Conservation (phyloP, 2,113 vertebrate genomes). For the Daubentonia madagascariensis region DNA sequence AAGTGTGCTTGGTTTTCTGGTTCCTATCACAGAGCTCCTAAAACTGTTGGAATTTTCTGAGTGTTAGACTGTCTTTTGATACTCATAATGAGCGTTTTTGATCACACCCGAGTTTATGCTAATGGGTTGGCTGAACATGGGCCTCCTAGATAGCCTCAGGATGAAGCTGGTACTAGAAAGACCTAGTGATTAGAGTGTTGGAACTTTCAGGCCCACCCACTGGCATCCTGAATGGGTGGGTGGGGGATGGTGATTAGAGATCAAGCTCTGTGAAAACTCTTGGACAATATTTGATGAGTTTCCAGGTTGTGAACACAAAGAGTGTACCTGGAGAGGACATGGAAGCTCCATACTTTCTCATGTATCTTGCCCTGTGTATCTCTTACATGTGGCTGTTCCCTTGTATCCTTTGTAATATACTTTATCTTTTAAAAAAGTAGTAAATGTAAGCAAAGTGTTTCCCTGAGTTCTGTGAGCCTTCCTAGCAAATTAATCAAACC, state of each 20-base stretch:
- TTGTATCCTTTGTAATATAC: background rate
- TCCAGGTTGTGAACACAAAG: background rate
- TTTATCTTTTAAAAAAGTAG: background rate
- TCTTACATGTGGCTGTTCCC: background rate
- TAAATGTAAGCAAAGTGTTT: background rate
- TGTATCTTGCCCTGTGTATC: background rate
- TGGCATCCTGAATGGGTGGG: background rate
- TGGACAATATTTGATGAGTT: background rate
- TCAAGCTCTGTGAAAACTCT: background rate
- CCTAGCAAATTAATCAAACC: background rate
- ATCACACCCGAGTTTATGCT: background rate
- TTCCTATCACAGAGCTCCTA: background rate
- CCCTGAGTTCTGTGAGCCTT: background rate
- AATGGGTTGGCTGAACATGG: background rate
- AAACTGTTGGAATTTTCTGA: background rate
- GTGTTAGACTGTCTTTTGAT: background rate
- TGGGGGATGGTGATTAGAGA: background rate
- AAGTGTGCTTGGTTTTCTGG: background rate
- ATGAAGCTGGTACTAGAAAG: background rate
- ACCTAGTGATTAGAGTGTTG: background rate
- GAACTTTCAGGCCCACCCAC: background rate
- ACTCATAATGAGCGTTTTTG: background rate
- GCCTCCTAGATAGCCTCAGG: background rate
- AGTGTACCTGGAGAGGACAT: background rate
- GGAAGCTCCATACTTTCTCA: background rate